These are phyloP conservation scores for Coleophora deauratella DNA, from an alignment of 2,888 invertebrate genomes.

Conservation along the genomic window DNA sequence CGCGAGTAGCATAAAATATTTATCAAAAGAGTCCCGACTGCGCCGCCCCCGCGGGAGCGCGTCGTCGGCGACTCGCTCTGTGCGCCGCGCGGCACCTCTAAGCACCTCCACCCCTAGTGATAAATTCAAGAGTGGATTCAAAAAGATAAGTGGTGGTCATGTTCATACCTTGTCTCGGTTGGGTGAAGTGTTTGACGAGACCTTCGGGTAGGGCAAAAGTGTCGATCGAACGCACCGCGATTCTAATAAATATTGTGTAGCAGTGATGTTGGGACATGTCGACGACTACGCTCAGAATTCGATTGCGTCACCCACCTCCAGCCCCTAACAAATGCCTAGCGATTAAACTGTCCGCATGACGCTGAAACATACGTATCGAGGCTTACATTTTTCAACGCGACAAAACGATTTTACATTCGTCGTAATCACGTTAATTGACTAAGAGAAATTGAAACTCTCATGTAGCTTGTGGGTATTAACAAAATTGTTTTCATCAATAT, in stretches of 20 bases:
- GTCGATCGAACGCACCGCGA: no score
- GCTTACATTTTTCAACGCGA: neutral
- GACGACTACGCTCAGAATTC: no score
- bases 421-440: slow-evolving; percentile 3
- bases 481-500: slow-evolving; percentile 21
- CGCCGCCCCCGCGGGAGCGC: slow-evolving; percentile 40
- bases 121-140: slow-evolving; percentile 11
- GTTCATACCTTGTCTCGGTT: no score
- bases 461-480: slow-evolving; percentile 8
- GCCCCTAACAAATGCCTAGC: no score
- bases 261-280: no score
- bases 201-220: no score
- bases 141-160: no score
- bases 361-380: no score
- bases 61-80: slow-evolving; percentile 27
- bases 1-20: slow-evolving; percentile 65
- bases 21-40: slow-evolving; percentile 65
- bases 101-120: slow-evolving; percentile 29
- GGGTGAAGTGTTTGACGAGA: no score
- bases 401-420: slow-evolving; percentile 2
- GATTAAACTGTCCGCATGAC: no score
- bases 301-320: no score
- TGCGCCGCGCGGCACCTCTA: slow-evolving; percentile 53
- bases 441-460: neutral
- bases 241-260: neutral